These are phyloP conservation scores for Aepyceros melampus DNA, from an alignment of 2,113 vertebrate genomes.

Conservation along the genomic window DNA sequence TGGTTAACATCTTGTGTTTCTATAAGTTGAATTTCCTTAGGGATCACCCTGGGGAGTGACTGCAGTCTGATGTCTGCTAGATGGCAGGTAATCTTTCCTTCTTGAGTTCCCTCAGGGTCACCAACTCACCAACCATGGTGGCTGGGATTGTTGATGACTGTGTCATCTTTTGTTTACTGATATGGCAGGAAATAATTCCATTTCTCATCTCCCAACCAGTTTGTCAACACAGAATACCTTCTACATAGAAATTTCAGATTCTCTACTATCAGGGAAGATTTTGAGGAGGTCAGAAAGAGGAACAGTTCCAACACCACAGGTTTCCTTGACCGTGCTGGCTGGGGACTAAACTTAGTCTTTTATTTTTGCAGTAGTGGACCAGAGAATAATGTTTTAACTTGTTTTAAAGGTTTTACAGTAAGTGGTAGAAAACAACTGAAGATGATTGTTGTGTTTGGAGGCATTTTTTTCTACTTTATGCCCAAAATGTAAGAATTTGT, in stretches of 20 bases:
- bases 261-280: background rate
- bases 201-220: background rate
- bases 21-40: background rate
- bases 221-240: background rate
- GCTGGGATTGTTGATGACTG: background rate
- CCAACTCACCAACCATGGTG: background rate
- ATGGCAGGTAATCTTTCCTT: background rate
- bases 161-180: background rate
- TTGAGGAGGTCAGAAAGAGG: background rate
- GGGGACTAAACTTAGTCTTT: background rate
- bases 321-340: background rate
- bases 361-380: background rate
- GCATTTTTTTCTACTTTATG: background rate
- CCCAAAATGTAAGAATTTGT: background rate
- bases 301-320: background rate
- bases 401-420: background rate
- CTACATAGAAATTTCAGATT: background rate
- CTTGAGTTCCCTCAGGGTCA: background rate
- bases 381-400: background rate
- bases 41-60: background rate
- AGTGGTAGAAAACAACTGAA: background rate
- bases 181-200: background rate
- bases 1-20: background rate
- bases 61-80: background rate
- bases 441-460: background rate